phyloP scores from a whole-genome alignment of 1,140 invertebrate species.

The Atta colombica region DNA sequence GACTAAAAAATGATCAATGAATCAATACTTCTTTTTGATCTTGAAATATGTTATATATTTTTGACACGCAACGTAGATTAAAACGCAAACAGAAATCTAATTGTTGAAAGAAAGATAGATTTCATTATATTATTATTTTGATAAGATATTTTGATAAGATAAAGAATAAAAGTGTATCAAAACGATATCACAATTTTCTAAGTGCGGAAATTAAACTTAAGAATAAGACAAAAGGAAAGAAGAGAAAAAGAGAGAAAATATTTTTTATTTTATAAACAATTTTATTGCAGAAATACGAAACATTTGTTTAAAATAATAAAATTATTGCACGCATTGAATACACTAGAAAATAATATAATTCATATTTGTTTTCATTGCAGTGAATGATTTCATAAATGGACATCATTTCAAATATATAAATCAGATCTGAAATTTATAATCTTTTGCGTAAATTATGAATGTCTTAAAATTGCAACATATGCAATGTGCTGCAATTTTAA shows the following conservation, averaged over 20 bases:
- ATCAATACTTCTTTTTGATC: not conserved
- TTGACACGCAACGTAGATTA: not conserved
- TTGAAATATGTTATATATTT: not conserved
- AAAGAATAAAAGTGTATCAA: not conserved
- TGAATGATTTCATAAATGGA: conserved; percentile 13
- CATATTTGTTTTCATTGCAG: not conserved
- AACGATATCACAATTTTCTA: not conserved
- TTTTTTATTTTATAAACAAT: conserved; percentile 17
- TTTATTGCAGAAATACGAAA: conserved; percentile 16
- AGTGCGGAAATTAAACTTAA: not conserved
- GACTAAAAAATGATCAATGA: not conserved
- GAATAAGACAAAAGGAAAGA: not conserved
- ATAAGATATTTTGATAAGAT: conserved; percentile 24
- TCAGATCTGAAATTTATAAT: conserved; percentile 8
- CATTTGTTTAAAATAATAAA: conserved; percentile 1
- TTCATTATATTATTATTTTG: not conserved
- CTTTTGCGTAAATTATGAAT: not conserved
- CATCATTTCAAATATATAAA: not conserved
- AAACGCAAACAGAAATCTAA: not conserved
- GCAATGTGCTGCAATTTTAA: not conserved
- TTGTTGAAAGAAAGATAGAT: not conserved
- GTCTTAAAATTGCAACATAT: not conserved
- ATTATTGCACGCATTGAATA: not conserved
- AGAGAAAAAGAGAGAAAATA: not conserved
- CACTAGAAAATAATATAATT: not conserved